Conservation (phyloP, 2,888 invertebrate genomes). For the Aporophyla nigra region DNA sequence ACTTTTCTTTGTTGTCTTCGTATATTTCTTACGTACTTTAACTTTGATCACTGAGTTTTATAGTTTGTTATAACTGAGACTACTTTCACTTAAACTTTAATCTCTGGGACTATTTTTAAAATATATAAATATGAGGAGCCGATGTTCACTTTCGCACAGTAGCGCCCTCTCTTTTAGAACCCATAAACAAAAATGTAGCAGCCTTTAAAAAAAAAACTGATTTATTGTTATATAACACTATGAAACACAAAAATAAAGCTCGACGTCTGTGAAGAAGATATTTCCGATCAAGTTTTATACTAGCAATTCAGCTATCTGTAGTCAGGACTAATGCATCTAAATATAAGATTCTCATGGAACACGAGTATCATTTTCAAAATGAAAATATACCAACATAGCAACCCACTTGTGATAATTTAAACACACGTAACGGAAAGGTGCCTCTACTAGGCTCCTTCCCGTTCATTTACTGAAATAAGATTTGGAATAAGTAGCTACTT, state of each 20-base stretch:
- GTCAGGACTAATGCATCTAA: slow-evolving; percentile 35
- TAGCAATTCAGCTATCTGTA: slow-evolving; percentile 23
- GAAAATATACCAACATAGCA: not conserved
- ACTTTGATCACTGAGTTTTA: too few species aligned
- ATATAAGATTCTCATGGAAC: slow-evolving; percentile 26
- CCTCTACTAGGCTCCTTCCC: slow-evolving; percentile 4
- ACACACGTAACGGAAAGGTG: slow-evolving; percentile 1
- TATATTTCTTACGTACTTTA: too few species aligned
- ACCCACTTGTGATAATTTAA: slow-evolving; percentile 9
- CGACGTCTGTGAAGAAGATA: not conserved
- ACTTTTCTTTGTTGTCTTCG: too few species aligned
- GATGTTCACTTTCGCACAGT: too few species aligned
- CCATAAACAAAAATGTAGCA: slow-evolving; percentile 13
- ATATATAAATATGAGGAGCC: too few species aligned
- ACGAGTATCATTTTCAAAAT: not conserved
- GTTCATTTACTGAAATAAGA: slow-evolving; percentile 27
- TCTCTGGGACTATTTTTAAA: too few species aligned
- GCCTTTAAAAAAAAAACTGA: not conserved
- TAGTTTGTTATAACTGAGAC: too few species aligned
- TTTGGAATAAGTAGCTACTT: slow-evolving; percentile 23
- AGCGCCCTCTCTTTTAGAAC: too few species aligned
- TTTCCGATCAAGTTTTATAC: slow-evolving; percentile 28
- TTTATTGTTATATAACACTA: not conserved
- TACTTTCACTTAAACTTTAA: too few species aligned
- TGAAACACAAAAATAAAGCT: not conserved